A percentile compares a stretch with the other conserved stretches of the same genome.
These are phyloP conservation scores for Sitta carolinensis DNA, from an alignment of 2,797 vertebrate species.

Conservation along the genomic window DNA sequence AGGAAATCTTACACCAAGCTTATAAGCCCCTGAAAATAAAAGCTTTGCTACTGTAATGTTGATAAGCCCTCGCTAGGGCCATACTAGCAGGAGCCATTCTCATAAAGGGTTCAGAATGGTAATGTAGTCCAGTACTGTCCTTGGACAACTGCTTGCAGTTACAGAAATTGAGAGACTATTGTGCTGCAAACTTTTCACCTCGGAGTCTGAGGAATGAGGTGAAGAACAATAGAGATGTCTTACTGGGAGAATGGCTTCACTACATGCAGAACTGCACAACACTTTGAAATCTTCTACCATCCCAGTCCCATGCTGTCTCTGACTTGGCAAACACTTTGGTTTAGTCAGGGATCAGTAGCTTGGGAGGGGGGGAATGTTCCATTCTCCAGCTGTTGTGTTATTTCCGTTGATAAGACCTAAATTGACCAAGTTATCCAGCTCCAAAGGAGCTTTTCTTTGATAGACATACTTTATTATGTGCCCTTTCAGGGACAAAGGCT, in stretches of 20 bases:
- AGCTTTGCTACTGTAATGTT: neutral
- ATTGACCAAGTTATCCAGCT: slow-evolving; percentile 77
- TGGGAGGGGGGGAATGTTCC: neutral
- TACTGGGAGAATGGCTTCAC: slow-evolving; percentile 43
- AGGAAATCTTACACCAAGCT: neutral
- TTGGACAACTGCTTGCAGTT: slow-evolving; percentile 53
- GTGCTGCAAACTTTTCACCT: slow-evolving; percentile 60
- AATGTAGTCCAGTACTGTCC: neutral
- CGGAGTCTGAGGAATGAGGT: slow-evolving; percentile 26
- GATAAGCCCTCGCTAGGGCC: neutral
- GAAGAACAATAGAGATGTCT: slow-evolving; percentile 62
- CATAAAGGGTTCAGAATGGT: neutral
- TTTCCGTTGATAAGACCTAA: slow-evolving; percentile 82
- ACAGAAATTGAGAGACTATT: slow-evolving; percentile 61
- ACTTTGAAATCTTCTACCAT: slow-evolving; percentile 68
- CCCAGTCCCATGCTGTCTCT: slow-evolving; percentile 65
- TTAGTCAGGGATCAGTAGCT: slow-evolving; percentile 73
- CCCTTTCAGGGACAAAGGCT: slow-evolving; percentile 75
- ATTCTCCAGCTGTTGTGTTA: slow-evolving; percentile 79
- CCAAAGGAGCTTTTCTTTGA: slow-evolving; percentile 76
- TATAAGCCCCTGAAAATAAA: slow-evolving; percentile 27
- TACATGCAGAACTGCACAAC: slow-evolving; percentile 31
- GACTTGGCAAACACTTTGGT: slow-evolving; percentile 68
- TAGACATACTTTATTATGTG: slow-evolving; percentile 74
- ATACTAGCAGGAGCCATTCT: neutral